phyloP scores from a whole-genome alignment of 2,797 vertebrate genomes.

The Gallinago solitaria region DNA sequence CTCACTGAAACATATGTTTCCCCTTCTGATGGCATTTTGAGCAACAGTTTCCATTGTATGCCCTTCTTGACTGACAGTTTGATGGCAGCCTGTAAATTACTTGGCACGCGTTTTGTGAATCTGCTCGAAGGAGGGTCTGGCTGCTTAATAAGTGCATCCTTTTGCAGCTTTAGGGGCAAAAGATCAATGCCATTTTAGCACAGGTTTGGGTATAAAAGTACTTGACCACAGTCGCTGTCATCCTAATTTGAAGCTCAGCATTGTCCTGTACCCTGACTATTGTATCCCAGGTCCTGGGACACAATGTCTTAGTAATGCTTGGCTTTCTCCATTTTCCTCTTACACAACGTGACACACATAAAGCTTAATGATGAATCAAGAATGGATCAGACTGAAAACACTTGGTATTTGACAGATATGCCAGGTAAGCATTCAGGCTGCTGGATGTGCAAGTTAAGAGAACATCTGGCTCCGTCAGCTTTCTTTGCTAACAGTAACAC shows the following conservation, averaged over 20 bases:
- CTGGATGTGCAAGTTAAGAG: not conserved
- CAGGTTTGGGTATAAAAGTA: not conserved
- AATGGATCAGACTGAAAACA: not conserved
- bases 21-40: not conserved
- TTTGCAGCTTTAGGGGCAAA: conserved; percentile 13
- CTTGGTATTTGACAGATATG: not conserved
- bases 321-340: not conserved
- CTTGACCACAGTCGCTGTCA: not conserved
- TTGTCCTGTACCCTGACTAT: not conserved
- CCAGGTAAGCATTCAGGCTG: not conserved
- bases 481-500: not conserved
- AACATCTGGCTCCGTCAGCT: not conserved
- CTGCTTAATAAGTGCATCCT: not conserved
- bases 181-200: not conserved
- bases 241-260: not conserved
- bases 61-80: conserved; percentile 35
- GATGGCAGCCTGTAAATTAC: conserved; percentile 50
- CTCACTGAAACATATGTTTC: conserved; percentile 49
- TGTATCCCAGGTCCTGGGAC: not conserved
- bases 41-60: conserved; percentile 44
- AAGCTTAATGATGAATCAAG: not conserved
- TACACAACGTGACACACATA: not conserved
- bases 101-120: not conserved
- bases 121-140: not conserved
- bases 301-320: not conserved